These are phyloP conservation scores for Eurystomus glaucurus DNA, from an alignment of 2,797 vertebrate genomes.

Conservation along the genomic window DNA sequence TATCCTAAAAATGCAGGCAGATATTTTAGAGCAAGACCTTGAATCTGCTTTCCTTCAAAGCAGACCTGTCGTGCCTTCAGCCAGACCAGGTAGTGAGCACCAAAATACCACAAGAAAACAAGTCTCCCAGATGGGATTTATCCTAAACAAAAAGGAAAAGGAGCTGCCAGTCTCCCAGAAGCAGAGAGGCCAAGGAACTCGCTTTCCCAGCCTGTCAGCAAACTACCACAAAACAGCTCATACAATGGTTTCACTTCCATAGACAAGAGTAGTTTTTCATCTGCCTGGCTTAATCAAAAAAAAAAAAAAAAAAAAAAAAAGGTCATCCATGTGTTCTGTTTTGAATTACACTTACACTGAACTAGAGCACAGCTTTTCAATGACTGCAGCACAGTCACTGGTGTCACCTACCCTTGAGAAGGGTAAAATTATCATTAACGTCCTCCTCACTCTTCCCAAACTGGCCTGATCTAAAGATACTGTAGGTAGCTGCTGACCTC, in stretches of 20 bases:
- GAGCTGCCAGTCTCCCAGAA: not conserved
- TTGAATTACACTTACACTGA: not conserved
- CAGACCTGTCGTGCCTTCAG: not conserved
- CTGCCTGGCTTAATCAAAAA: not conserved
- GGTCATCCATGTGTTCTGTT: not conserved
- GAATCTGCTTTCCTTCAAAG: not conserved
- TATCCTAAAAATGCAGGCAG: not conserved
- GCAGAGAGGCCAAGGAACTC: not conserved
- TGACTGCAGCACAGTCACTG: not conserved
- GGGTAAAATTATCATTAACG: not conserved
- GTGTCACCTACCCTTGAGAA: not conserved
- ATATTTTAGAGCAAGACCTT: not conserved
- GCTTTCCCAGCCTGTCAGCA: not conserved
- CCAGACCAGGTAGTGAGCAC: not conserved
- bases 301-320: not conserved
- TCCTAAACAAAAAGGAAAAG: not conserved
- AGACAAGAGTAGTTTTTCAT: not conserved
- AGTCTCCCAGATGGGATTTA: not conserved
- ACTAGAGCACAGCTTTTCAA: not conserved
- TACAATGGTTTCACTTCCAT: not conserved
- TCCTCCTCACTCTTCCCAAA: not conserved
- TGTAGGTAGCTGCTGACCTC: not conserved
- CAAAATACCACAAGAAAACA: not conserved
- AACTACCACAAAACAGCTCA: not conserved
- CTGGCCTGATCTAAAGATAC: not conserved